phyloP scores from a whole-genome alignment of 2,888 invertebrate genomes.

The Bimastos eiseni region DNA sequence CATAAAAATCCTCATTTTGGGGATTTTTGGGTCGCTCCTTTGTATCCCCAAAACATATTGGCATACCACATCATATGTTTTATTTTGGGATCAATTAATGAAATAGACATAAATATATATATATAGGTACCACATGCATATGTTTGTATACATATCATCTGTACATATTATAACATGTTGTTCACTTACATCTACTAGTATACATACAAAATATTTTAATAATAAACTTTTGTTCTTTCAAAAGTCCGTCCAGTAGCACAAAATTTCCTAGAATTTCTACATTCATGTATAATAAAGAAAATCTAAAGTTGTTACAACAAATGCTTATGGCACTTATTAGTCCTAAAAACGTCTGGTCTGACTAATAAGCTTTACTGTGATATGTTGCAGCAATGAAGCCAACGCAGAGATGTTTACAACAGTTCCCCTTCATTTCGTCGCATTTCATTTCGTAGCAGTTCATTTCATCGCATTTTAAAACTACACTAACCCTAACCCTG shows the following conservation, averaged over 20 bases:
- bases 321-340: neutral
- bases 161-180: neutral
- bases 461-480: too few species aligned
- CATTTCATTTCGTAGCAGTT: too few species aligned
- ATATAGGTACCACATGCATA: neutral
- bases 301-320: neutral
- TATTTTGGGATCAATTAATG: too few species aligned
- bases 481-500: too few species aligned
- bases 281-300: neutral
- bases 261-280: neutral
- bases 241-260: neutral
- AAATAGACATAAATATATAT: neutral
- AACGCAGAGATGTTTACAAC: neutral
- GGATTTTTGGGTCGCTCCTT: too few species aligned
- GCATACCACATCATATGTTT: too few species aligned
- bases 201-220: neutral
- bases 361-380: neutral
- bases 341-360: too few species aligned
- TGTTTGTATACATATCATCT: neutral
- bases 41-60: too few species aligned
- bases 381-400: neutral
- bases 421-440: too few species aligned
- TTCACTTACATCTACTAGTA: neutral
- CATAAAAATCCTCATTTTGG: too few species aligned
- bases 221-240: neutral